A percentile compares a stretch with the other conserved stretches of the same genome.
phyloP scores from a whole-genome alignment of 1,140 invertebrate genomes.

The Scaptomyza montana region DNA sequence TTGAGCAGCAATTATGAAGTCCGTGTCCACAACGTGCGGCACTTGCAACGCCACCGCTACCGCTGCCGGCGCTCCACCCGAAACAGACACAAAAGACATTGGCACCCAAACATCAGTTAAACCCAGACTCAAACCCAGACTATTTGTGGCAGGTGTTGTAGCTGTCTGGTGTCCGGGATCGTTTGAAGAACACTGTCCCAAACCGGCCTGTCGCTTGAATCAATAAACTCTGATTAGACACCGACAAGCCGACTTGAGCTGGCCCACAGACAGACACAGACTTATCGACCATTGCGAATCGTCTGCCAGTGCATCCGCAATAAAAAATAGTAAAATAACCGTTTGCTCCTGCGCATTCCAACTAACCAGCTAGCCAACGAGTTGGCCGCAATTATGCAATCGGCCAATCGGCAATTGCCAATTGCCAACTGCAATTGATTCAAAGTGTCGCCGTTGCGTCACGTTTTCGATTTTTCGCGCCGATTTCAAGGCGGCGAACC shows the following conservation, averaged over 20 bases:
- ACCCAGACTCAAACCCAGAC: slow-evolving; percentile 20
- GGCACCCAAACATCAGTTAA: slow-evolving; percentile 60
- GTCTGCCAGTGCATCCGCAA: slow-evolving; percentile 77
- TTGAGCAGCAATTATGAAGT: slow-evolving; percentile 76
- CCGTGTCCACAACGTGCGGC: slow-evolving; percentile 35
- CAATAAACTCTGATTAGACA: slow-evolving; percentile 55
- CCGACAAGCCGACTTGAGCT: slow-evolving; percentile 14
- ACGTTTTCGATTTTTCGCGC: slow-evolving; percentile 54
- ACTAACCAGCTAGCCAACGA: slow-evolving; percentile 40
- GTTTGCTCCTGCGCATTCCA: slow-evolving; percentile 66
- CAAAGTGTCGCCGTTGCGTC: slow-evolving; percentile 68
- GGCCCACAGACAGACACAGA: slow-evolving; percentile 56
- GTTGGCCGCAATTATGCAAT: slow-evolving; percentile 68
- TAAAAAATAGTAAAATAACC: slow-evolving; percentile 60
- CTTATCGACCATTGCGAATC: slow-evolving; percentile 67
- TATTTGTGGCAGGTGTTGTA: slow-evolving; percentile 40
- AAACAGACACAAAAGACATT: slow-evolving; percentile 32
- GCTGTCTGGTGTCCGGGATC: slow-evolving; percentile 13
- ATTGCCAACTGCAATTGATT: slow-evolving; percentile 59
- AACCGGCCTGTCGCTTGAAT: slow-evolving; percentile 51
- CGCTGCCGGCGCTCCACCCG: slow-evolving; percentile 36
- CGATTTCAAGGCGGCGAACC: slow-evolving; percentile 5
- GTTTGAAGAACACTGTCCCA: slow-evolving; percentile 3
- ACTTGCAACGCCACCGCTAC: not conserved
- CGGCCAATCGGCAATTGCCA: slow-evolving; percentile 29